phyloP scores from a whole-genome alignment of 1,140 invertebrate genomes.

The Papilio helenus region DNA sequence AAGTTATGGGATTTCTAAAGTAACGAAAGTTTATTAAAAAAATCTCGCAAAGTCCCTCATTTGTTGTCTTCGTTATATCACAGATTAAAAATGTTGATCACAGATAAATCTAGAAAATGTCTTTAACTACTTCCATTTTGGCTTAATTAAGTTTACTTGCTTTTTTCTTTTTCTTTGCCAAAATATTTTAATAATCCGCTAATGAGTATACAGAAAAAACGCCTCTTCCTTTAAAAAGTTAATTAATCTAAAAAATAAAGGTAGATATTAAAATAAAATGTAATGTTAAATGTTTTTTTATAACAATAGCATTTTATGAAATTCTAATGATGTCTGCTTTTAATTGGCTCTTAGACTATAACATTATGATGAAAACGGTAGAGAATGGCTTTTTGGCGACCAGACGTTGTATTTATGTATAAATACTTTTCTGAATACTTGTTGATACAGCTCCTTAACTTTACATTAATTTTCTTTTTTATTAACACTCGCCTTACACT shows the following conservation, averaged over 20 bases:
- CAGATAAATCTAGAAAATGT: slow-evolving; percentile 4
- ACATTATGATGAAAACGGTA: slow-evolving; percentile 46
- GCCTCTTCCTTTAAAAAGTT: background rate
- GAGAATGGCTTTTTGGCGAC: slow-evolving; percentile 42
- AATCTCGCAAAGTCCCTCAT: background rate
- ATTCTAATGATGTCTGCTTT: background rate
- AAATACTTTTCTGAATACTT: slow-evolving; percentile 43
- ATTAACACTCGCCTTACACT: background rate
- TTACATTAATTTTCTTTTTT: slow-evolving; percentile 14
- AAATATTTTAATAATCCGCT: background rate
- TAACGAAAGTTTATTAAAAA: slow-evolving; percentile 14
- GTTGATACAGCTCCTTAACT: slow-evolving; percentile 36
- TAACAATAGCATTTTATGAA: background rate
- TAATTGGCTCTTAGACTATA: slow-evolving; percentile 41
- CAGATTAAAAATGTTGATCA: slow-evolving; percentile 16
- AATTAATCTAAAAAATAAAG: background rate
- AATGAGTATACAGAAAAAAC: background rate
- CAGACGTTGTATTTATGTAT: slow-evolving; percentile 41
- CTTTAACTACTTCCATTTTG: background rate
- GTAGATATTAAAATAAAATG: background rate
- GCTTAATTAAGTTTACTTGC: slow-evolving; percentile 22
- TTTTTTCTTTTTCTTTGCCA: background rate
- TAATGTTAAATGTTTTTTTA: background rate
- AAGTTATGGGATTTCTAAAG: background rate
- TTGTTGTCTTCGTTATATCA: background rate